phyloP scores from a whole-genome alignment of 1,140 invertebrate genomes.

The Drosophila pseudoananassae region DNA sequence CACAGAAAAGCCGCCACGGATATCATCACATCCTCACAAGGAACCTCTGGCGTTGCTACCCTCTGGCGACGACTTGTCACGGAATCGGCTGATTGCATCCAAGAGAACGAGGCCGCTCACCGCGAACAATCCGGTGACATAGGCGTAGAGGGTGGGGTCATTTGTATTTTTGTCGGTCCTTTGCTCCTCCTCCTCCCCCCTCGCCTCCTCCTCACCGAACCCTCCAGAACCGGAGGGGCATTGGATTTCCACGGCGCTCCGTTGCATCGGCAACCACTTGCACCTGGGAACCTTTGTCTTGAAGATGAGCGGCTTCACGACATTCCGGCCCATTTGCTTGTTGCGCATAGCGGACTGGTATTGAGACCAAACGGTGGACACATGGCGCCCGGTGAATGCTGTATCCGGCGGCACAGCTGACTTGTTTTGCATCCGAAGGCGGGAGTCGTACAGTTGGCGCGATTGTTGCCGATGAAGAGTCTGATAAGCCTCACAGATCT shows the following conservation, averaged over 20 bases:
- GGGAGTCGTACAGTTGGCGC: conserved; percentile 25
- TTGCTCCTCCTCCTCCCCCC: not conserved
- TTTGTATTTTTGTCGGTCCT: not conserved
- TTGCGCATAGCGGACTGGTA: conserved; percentile 36
- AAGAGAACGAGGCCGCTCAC: conserved; percentile 4
- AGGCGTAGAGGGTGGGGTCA: conserved; percentile 7
- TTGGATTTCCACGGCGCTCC: not conserved
- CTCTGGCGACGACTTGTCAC: not conserved
- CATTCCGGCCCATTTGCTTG: conserved; percentile 36
- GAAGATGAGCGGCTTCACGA: conserved; percentile 2
- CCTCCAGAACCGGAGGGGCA: too few relatives aligned
- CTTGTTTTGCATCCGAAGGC: conserved; percentile 3
- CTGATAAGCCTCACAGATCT: conserved; percentile 61
- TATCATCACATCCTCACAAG: not conserved
- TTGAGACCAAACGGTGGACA: conserved; percentile 42
- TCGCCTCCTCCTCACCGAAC: too few relatives aligned
- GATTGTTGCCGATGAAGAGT: conserved; percentile 27
- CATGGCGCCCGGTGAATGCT: conserved; percentile 4
- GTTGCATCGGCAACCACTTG: conserved; percentile 17
- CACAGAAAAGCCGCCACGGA: not conserved
- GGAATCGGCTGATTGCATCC: not conserved
- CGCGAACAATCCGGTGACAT: not conserved
- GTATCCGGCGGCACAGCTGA: not conserved
- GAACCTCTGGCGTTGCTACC: not conserved
- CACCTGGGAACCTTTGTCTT: not conserved